Percentiles rank a stretch among this genome's conserved stretches.
These are phyloP conservation scores for Pholis gunnellus DNA, from an alignment of 2,113 vertebrate genomes.

Conservation along the genomic window DNA sequence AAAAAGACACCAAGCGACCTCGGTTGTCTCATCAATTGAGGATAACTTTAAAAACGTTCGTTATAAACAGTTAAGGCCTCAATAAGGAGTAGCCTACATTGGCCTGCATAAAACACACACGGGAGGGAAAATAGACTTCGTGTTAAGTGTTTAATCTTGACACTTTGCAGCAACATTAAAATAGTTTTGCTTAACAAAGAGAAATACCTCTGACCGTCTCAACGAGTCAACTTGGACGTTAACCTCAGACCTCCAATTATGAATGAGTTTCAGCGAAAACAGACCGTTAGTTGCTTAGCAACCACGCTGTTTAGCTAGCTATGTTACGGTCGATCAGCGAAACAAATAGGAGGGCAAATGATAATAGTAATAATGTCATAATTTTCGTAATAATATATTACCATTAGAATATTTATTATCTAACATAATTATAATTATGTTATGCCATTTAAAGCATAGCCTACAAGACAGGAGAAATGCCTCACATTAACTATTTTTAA, in stretches of 20 bases:
- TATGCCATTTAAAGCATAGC: too few relatives aligned
- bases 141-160: not conserved
- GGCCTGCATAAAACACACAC: not conserved
- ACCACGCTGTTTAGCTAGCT: constrained; percentile 12
- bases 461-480: not conserved
- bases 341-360: not conserved
- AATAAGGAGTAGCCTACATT: too few relatives aligned
- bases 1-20: not conserved
- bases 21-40: not conserved
- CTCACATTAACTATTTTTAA: not conserved
- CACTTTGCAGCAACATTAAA: not conserved
- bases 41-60: not conserved
- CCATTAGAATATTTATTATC: not conserved
- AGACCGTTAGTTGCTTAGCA: constrained; percentile 22
- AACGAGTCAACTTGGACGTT: not conserved
- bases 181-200: not conserved
- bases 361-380: not conserved
- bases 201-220: not conserved
- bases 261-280: not conserved
- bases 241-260: not conserved
- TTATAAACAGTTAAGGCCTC: constrained; percentile 17
- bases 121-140: not conserved
- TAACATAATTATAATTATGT: not conserved
- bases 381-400: not conserved
- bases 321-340: not conserved